These are phyloP conservation scores for Poeciliopsis occidentalis DNA, from an alignment of 2,113 vertebrate genomes.

Conservation along the genomic window DNA sequence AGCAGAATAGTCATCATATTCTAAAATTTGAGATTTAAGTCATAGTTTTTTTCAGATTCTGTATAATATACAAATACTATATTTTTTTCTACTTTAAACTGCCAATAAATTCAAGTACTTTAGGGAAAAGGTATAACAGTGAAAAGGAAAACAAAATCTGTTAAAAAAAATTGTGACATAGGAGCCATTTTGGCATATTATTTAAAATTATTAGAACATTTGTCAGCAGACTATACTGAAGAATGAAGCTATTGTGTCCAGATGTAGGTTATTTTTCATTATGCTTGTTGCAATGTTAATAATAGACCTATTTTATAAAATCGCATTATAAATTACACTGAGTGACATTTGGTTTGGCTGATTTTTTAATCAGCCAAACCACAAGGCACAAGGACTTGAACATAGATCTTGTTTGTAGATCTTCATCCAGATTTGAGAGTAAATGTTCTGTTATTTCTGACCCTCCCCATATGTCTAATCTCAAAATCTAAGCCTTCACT, in stretches of 20 bases:
- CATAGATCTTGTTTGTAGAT: conserved; percentile 41
- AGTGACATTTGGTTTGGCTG: conserved; percentile 38
- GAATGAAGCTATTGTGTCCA: neutral
- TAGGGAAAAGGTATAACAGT: no score
- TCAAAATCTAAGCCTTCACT: conserved; percentile 54
- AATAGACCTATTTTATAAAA: neutral
- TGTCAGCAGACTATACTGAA: neutral
- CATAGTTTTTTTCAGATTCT: no score
- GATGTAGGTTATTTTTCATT: neutral
- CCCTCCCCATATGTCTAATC: conserved; percentile 63
- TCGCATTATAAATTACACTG: neutral
- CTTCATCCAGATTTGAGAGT: conserved; percentile 64
- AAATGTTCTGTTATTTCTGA: conserved; percentile 63
- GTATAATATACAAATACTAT: no score
- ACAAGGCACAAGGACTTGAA: conserved; percentile 16
- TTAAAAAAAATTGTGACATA: neutral
- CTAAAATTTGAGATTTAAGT: no score
- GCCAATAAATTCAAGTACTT: neutral
- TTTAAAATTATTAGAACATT: no score
- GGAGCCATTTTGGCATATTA: no score
- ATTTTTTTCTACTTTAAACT: neutral
- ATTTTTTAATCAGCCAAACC: conserved; percentile 27
- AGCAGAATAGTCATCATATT: no score
- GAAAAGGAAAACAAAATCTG: neutral
- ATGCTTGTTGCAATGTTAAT: neutral